Percentiles rank a stretch among this genome's conserved stretches.
phyloP scores from a whole-genome alignment of 1,140 invertebrate species.

The Akabosia matsudoensis region DNA sequence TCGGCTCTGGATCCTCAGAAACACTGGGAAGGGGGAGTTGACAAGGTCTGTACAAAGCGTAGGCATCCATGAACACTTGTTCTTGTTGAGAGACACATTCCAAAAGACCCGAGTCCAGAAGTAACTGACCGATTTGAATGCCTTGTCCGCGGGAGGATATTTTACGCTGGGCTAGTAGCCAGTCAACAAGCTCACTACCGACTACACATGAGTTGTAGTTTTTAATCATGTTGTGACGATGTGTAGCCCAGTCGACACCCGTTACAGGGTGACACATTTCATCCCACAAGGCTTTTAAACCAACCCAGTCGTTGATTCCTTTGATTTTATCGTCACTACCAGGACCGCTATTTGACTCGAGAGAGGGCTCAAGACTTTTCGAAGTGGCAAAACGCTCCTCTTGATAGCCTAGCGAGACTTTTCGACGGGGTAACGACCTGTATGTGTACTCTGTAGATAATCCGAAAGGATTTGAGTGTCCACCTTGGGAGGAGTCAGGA shows the following conservation, averaged over 20 bases:
- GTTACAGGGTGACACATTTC: constrained; percentile 63
- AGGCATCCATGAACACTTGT: constrained; percentile 59
- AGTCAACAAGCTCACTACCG: constrained; percentile 71
- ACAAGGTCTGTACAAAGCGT: constrained; percentile 59
- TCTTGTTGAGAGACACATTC: constrained; percentile 64
- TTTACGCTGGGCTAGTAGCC: constrained; percentile 70
- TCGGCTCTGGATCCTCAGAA: constrained; percentile 7
- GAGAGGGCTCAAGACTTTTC: background rate
- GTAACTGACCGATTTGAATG: constrained; percentile 71
- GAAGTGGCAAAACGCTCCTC: constrained; percentile 66
- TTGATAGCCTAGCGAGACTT: constrained; percentile 70
- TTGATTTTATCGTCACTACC: constrained; percentile 28
- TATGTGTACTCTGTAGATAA: constrained; percentile 32
- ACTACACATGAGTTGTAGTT: constrained; percentile 66
- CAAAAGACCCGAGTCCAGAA: constrained; percentile 73
- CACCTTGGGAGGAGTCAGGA: constrained; percentile 1
- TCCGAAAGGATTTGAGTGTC: background rate
- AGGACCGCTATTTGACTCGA: constrained; percentile 18
- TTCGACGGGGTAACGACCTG: constrained; percentile 52
- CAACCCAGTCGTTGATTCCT: constrained; percentile 68
- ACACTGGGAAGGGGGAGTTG: constrained; percentile 46
- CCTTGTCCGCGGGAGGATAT: constrained; percentile 70
- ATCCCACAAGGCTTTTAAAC: constrained; percentile 68
- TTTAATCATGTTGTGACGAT: constrained; percentile 61
- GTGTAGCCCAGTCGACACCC: constrained; percentile 62